Conservation (phyloP, 2,113 vertebrate species). For the Podarcis cretensis region DNA sequence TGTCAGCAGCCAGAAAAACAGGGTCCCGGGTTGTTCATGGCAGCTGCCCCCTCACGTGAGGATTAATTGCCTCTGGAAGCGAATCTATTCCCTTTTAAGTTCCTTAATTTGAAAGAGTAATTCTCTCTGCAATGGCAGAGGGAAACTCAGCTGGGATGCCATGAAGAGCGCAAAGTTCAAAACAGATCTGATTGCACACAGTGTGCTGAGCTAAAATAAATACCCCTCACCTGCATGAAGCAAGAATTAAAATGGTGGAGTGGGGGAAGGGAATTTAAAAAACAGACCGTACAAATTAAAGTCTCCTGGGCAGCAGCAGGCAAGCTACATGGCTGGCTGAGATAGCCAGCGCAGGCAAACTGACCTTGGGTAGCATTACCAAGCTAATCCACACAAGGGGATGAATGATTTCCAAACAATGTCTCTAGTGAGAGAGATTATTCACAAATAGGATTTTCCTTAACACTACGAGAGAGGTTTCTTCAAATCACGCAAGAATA, state of each 20-base stretch:
- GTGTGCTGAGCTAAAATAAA: background rate
- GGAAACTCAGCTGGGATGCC: rapidly evolving
- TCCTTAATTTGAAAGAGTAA: constrained; percentile 16
- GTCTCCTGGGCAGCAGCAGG: constrained; percentile 3
- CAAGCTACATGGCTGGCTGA: background rate
- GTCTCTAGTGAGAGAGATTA: background rate
- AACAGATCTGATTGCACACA: background rate
- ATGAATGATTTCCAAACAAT: background rate
- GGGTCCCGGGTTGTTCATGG: background rate
- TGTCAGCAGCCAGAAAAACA: background rate
- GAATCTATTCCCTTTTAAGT: background rate
- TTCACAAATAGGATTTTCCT: background rate
- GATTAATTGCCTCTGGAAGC: background rate
- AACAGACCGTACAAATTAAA: constrained; percentile 1
- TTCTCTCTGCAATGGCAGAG: background rate
- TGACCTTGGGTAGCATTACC: background rate
- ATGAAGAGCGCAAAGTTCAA: background rate
- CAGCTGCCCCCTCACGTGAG: constrained; percentile 3
- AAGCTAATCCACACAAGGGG: background rate
- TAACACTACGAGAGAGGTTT: background rate
- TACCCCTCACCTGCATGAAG: constrained; percentile 40
- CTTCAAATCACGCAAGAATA: background rate
- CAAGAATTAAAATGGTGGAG: background rate
- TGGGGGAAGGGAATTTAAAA: background rate
- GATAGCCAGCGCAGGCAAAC: background rate